Percentiles rank a stretch among this genome's conserved stretches.
Evolutionary conservation across 2,113 vertebrate genomes (phyloP).

Genomic region (Calidris pygmaea): DNA sequence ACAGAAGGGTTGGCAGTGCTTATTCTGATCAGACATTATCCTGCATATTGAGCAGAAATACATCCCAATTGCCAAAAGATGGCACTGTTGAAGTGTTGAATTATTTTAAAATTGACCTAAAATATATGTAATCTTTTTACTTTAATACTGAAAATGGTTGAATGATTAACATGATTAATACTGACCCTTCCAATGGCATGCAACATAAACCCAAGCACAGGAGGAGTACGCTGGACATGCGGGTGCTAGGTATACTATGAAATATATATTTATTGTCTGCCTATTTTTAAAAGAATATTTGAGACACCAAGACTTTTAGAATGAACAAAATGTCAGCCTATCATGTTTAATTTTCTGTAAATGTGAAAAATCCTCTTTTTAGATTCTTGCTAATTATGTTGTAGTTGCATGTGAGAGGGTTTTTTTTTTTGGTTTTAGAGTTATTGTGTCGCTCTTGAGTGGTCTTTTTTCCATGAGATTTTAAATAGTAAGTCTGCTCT

Average conservation of each 20-base stretch:
- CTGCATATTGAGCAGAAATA: not conserved
- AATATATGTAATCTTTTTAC: not conserved
- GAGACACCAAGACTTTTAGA: not conserved
- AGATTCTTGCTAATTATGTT: not conserved
- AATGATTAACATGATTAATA: constrained; percentile 68
- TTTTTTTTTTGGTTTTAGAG: not conserved
- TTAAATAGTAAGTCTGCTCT: not conserved
- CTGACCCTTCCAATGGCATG: constrained; percentile 42
- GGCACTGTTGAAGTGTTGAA: constrained; percentile 72
- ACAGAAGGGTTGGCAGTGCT: not conserved
- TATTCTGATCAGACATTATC: not conserved
- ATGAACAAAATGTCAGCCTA: not conserved
- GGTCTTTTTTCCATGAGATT: not conserved
- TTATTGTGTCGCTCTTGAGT: not conserved
- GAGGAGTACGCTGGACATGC: not conserved
- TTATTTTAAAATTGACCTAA: not conserved
- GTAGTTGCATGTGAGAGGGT: not conserved
- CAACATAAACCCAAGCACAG: constrained; percentile 23
- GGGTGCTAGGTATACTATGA: not conserved
- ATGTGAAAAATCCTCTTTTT: not conserved
- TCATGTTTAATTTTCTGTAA: not conserved
- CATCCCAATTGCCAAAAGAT: constrained; percentile 64
- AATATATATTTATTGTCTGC: not conserved
- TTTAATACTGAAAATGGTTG: constrained; percentile 45
- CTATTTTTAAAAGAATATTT: not conserved